Evolutionary conservation across 2,888 invertebrate species (phyloP), one percentile per base, ranked within the genome.

Genomic region (Torymus tubicola): DNA sequence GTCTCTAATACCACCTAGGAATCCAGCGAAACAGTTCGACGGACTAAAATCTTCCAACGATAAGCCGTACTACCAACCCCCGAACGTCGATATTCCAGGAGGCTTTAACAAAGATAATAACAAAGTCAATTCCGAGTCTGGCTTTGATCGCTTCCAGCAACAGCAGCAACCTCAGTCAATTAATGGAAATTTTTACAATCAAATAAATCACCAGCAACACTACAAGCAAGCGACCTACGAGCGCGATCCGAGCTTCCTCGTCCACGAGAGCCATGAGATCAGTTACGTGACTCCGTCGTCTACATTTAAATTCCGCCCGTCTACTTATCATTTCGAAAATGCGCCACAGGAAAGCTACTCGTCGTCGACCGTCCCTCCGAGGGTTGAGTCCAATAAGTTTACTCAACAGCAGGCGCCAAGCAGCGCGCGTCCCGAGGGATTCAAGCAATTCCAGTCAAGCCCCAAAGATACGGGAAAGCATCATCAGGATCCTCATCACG

Each of bases 221-320:
- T 83, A 83, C 21, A 88, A 87, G 74, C 89, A 89, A 74, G 83
- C 87, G 0, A 85, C 83, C 4, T 87, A 84, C 81, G 89, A 89
- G 72, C 85, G 89, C 21, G 87, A 90, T 69, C 90, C 89, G 0
- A 84, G 88, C 4, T 90, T 88, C 69, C 78, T 90, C 16, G 88
- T 90, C 0, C 89, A 90, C 84, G 90, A 90, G 80, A 90, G 89
- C 24, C 90, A 90, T 74, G 90, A 90, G 68, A 82, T 89, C n/a
- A 88, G 88, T 18, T 89, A 88, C 78, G 87, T 85, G 2, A 90
- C 89, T 0, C 88, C 89, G 0, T 83, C 88, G 0, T 84, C 86
- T 0, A 80, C 85, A 0, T 87, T 85, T 52, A 90, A 89, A 70
- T 89, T 87, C 71, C 82, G 89, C n/a, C 89, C 89, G 0, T 86